Evolutionary conservation across 2,888 invertebrate genomes (phyloP), one percentile per base, ranked within the genome.

Genomic region (Micropterix aruncella): DNA sequence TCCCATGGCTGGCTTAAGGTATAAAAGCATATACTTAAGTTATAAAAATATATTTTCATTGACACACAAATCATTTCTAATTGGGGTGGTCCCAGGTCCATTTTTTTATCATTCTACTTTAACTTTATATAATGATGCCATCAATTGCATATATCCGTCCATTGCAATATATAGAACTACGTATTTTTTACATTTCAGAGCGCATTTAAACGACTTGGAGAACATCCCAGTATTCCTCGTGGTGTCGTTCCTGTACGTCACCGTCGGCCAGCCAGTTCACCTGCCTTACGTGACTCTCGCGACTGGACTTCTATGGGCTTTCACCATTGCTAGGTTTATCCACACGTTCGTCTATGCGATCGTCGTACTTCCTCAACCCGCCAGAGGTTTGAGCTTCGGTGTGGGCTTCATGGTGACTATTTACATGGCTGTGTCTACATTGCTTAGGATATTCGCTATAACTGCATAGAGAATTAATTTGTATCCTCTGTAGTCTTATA

Each of bases 201-300:
- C 80, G 9, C 81, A 83, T 56, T 65, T 74, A 52, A 84, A 84
- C 55, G 83, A 84, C 57, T 56, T 83, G 59, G 83, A 83, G 61
- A 84, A 82, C 58, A 81, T 84, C 44, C 70, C 77, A 0, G 67
- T 75, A 1, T 84, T 82, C 57, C 69, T 80, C 57, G 53, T 79
- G 12, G 59, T 77, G 19, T 77, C 73, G 3, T 67, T 75, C 3
- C 57, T 77, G 45, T 84, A 80, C 61, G 55, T 79, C 45, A 63
- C 74, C 18, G 80, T 79, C 0, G 65, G 65, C 1, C 83, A 83
- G 0, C 59, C 61, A n/a, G 55, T 62, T 44, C 53, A 73, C 44
- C 74, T 75, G 59, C 60, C 27, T 7, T 27, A 56, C 16, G 49
- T 63, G 5, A 9, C 14, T 15, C 7, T 14, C 12, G 15, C 38